phyloP scores from a whole-genome alignment of 2,113 vertebrate species.

The Rafetus swinhoei region DNA sequence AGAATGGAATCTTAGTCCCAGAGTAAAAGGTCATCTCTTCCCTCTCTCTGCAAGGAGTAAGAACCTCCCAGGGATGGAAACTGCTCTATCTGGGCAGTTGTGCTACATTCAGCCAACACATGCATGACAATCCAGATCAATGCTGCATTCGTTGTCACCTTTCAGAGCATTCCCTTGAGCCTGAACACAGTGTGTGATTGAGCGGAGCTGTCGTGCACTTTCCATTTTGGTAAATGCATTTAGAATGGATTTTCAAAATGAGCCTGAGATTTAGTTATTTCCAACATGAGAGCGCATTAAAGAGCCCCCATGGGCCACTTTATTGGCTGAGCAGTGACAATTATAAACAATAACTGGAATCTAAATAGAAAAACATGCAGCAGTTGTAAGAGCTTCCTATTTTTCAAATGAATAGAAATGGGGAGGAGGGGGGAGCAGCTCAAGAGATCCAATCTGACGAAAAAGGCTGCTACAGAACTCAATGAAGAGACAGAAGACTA shows the following conservation, averaged over 20 bases:
- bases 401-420: background rate
- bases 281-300: background rate
- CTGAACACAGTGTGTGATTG: background rate
- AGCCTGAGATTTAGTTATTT: slow-evolving; percentile 9
- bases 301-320: background rate
- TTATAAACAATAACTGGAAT: background rate
- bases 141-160: background rate
- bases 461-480: background rate
- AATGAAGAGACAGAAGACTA: background rate
- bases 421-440: background rate
- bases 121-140: background rate
- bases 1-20: background rate
- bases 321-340: background rate
- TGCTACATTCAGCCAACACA: background rate
- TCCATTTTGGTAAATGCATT: background rate
- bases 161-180: background rate
- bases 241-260: slow-evolving; percentile 17
- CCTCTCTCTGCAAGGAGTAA: background rate
- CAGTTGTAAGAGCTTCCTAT: background rate
- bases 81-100: background rate
- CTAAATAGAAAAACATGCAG: background rate
- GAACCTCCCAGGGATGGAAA: background rate
- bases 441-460: background rate
- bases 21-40: background rate
- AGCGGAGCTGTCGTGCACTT: background rate